phyloP scores from a whole-genome alignment of 2,113 vertebrate genomes.

The Felis catus region F.catus_Fca126_mat1.0 CM031413.1:154025001-154025500 shows the following conservation, averaged over 20 bases:
- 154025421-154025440: neutral
- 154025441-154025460: slow-evolving; percentile 19
- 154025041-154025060: neutral
- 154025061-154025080: neutral
- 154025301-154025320: neutral
- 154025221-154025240: slow-evolving; percentile 17
- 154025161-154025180: neutral
- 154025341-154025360: neutral
- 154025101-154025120: neutral
- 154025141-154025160: neutral
- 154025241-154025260: slow-evolving; percentile 50
- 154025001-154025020: neutral
- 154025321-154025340: neutral
- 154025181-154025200: neutral
- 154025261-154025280: slow-evolving; percentile 73
- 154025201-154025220: slow-evolving; percentile 18
- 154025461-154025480: slow-evolving; percentile 21
- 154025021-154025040: neutral
- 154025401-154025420: neutral
- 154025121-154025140: slow-evolving; percentile 39
- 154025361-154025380: slow-evolving; percentile 23
- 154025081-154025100: neutral
- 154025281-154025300: neutral
- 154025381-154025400: slow-evolving; percentile 15
- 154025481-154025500: slow-evolving; percentile 34